phyloP scores from a whole-genome alignment of 2,113 vertebrate genomes.

The Ctenodactylus gundi region DNA sequence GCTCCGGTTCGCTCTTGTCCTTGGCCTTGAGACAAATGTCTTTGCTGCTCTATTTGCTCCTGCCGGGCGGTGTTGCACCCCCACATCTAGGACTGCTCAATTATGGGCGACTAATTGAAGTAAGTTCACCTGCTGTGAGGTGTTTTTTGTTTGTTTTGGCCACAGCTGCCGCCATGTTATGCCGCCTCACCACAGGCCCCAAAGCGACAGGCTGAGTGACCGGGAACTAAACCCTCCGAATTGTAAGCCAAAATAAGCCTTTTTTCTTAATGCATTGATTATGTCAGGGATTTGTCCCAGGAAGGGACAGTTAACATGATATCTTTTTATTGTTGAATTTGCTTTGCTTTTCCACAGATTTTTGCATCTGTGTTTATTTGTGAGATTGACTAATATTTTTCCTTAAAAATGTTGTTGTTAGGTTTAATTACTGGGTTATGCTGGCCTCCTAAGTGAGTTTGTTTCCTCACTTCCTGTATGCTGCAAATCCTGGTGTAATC shows the following conservation, averaged over 20 bases:
- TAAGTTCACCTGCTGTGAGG: no score
- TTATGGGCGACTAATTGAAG: no score
- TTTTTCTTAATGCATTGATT: background rate
- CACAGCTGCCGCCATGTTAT: background rate
- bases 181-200: background rate
- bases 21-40: no score
- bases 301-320: background rate
- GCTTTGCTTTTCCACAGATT: background rate
- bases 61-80: background rate
- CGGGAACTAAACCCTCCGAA: background rate
- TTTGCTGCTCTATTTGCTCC: background rate
- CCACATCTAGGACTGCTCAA: background rate
- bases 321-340: background rate
- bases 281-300: background rate
- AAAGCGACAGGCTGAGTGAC: background rate
- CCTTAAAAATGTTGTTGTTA: background rate
- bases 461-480: background rate
- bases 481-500: background rate
- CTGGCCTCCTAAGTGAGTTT: background rate
- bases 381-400: background rate
- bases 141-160: background rate
- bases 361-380: background rate
- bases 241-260: background rate
- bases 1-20: background rate
- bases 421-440: background rate